phyloP scores from a whole-genome alignment of 2,888 invertebrate genomes.

The Adelognathus sp. region DNA sequence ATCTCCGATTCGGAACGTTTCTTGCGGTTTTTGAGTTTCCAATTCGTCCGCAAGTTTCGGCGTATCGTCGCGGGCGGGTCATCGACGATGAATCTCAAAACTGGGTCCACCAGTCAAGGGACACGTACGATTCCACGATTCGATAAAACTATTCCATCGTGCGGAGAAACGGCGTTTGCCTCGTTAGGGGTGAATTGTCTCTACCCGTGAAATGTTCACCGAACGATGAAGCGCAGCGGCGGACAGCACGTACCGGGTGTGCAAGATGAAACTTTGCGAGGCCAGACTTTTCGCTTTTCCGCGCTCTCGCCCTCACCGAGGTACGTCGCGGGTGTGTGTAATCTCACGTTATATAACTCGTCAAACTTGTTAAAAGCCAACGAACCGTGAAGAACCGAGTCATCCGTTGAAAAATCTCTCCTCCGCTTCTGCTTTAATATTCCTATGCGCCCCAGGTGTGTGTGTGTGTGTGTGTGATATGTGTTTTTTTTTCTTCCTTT shows the following conservation, averaged over 20 bases:
- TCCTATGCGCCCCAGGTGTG: neutral
- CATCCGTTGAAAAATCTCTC: conserved; percentile 28
- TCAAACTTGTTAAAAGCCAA: conserved; percentile 49
- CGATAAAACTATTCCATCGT: conserved; percentile 41
- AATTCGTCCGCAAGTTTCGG: neutral
- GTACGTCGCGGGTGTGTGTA: conserved; percentile 17
- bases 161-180: conserved; percentile 27
- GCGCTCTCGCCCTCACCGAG: neutral
- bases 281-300: neutral
- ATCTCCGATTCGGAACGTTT: neutral
- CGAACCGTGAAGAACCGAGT: conserved; percentile 39
- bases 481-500: too few relatives aligned
- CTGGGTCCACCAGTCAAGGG: neutral
- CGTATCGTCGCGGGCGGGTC: neutral
- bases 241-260: conserved; percentile 47
- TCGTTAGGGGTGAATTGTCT: conserved; percentile 58
- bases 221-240: conserved; percentile 32
- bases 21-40: neutral
- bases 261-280: conserved; percentile 39
- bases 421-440: conserved; percentile 7
- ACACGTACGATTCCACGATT: conserved; percentile 24
- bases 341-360: conserved; percentile 51
- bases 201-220: conserved; percentile 38
- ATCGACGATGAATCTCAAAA: neutral
- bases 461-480: too few relatives aligned